Conservation (phyloP, 2,797 vertebrate genomes). For the Pangasius sanitwongsei region DNA sequence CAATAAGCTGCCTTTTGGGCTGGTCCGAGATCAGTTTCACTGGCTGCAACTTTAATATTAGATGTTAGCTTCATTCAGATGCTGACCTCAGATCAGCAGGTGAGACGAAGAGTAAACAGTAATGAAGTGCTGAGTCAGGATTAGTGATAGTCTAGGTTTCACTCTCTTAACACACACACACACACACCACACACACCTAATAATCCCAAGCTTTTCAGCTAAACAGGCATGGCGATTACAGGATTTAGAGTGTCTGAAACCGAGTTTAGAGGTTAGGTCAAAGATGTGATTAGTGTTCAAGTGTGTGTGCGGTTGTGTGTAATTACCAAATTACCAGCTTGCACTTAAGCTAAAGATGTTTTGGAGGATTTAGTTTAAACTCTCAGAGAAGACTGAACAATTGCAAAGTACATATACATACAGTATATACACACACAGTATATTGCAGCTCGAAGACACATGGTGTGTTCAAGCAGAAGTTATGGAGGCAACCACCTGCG, state of each 20-base stretch:
- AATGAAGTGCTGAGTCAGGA: constrained; percentile 50
- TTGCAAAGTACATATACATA: constrained; percentile 12
- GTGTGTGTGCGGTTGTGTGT: constrained; percentile 48
- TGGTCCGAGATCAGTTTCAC: not conserved
- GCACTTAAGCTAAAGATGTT: constrained; percentile 9
- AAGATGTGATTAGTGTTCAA: constrained; percentile 54
- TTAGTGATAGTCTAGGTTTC: constrained; percentile 7
- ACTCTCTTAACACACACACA: constrained; percentile 14
- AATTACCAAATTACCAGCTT: constrained; percentile 30
- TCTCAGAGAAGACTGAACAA: not conserved
- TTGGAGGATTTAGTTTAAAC: constrained; percentile 1
- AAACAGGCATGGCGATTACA: constrained; percentile 12
- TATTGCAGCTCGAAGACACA: too few relatives aligned
- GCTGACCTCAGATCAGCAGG: constrained; percentile 43
- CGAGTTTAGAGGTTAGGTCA: constrained; percentile 31
- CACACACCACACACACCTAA: constrained; percentile 1
- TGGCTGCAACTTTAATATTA: not conserved
- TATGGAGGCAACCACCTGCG: too few relatives aligned
- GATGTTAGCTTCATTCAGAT: not conserved
- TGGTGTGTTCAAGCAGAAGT: too few relatives aligned
- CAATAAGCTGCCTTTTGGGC: not conserved
- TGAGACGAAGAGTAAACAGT: constrained; percentile 35
- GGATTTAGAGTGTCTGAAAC: constrained; percentile 12
- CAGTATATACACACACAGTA: too few relatives aligned
- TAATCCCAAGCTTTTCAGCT: not conserved